These are phyloP conservation scores for Petrocephalus schoutedeni DNA, from an alignment of 2,797 vertebrate species.

Conservation along the genomic window DNA sequence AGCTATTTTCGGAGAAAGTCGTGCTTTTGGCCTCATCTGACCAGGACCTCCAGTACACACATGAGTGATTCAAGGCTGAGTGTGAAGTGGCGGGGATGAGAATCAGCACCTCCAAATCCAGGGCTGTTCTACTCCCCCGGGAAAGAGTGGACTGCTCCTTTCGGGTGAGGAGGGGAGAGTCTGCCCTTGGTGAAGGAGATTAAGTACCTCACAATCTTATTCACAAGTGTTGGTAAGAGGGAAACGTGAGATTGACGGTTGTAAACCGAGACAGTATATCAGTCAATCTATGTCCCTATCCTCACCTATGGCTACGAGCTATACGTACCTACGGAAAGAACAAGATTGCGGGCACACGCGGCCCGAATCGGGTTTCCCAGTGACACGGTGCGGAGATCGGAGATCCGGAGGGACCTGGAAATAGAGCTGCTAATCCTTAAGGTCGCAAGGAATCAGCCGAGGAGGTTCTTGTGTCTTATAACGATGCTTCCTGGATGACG, in stretches of 20 bases:
- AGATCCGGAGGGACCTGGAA: neutral
- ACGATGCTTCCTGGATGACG: neutral
- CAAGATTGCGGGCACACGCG: neutral
- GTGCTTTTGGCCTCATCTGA: neutral
- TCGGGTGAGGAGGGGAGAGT: neutral
- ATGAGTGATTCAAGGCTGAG: neutral
- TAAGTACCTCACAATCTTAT: neutral
- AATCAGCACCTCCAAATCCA: neutral
- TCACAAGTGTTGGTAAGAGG: neutral
- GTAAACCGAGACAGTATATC: neutral
- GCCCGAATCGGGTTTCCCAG: neutral
- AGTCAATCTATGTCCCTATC: neutral
- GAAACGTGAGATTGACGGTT: neutral
- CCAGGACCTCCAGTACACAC: neutral
- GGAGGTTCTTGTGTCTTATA: neutral
- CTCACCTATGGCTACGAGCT: neutral
- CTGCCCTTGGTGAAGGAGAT: neutral
- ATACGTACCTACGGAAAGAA: neutral
- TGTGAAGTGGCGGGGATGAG: neutral
- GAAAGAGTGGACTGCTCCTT: neutral
- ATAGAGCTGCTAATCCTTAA: neutral
- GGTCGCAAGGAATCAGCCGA: neutral
- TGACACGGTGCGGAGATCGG: neutral
- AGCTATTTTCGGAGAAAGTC: neutral
- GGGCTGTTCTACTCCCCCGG: neutral